Conservation (phyloP, 2,888 invertebrate genomes). For the Leucophenga montana region DNA sequence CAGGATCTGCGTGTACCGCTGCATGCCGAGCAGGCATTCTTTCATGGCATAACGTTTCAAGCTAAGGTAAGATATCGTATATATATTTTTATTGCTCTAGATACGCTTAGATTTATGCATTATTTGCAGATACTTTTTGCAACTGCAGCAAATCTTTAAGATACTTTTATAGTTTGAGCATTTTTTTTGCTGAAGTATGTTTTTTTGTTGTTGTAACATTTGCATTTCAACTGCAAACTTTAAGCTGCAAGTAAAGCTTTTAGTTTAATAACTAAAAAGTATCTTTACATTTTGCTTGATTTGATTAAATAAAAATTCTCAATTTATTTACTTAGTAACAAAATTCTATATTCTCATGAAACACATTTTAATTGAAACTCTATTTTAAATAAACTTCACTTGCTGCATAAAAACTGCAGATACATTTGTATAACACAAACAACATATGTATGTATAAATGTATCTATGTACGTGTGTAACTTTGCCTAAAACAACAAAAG, state of each 20-base stretch:
- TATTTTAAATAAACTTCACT: no score
- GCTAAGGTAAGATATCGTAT: slow-evolving; percentile 87
- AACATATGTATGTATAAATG: no score
- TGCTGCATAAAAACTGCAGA: no score
- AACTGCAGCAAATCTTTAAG: slow-evolving; percentile 26
- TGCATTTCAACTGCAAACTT: no score
- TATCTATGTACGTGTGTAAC: background rate
- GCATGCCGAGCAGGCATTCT: slow-evolving; percentile 96
- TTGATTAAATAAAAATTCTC: background rate
- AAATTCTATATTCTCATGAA: no score
- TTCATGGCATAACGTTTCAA: slow-evolving; percentile 94
- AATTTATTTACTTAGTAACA: slow-evolving; percentile 8
- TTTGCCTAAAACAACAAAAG: slow-evolving; percentile 23
- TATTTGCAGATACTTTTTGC: slow-evolving; percentile 16
- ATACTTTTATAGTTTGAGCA: slow-evolving; percentile 33
- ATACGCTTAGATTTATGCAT: slow-evolving; percentile 48
- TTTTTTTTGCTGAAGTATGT: no score
- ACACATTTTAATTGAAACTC: no score
- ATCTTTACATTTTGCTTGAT: no score
- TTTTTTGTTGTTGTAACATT: no score
- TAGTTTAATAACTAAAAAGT: background rate
- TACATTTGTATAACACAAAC: no score
- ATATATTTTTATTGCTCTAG: background rate
- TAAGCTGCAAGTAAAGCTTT: slow-evolving; percentile 19
- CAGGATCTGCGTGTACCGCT: slow-evolving; percentile 96